phyloP scores from a whole-genome alignment of 2,113 vertebrate species.

The Hippocampus abdominalis region DNA sequence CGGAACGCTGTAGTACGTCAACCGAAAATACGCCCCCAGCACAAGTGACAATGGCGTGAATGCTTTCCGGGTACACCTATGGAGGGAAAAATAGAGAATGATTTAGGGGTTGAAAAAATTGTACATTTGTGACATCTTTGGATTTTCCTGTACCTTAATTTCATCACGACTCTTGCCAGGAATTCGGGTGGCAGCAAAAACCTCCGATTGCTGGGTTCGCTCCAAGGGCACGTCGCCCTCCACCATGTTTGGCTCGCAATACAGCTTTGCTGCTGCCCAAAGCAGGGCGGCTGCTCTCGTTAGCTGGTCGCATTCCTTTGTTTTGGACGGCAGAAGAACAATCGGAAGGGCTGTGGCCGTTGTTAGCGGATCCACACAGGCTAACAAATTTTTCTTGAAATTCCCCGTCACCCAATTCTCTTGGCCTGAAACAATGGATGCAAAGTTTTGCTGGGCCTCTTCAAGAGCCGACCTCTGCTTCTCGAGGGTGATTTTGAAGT shows the following conservation, averaged over 20 bases:
- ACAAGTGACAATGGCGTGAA: constrained; percentile 70
- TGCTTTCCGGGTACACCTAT: constrained; percentile 72
- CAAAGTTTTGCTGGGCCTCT: constrained; percentile 50
- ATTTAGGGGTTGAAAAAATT: not conserved
- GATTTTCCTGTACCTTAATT: constrained; percentile 61
- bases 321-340: constrained; percentile 60
- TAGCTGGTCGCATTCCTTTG: constrained; percentile 49
- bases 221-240: constrained; percentile 67
- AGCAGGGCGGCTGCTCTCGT: constrained; percentile 67
- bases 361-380: constrained; percentile 65
- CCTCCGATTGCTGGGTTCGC: constrained; percentile 71
- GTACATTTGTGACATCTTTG: not conserved
- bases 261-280: constrained; percentile 71
- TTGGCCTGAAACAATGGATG: constrained; percentile 22
- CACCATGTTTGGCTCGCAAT: constrained; percentile 66
- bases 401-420: constrained; percentile 77
- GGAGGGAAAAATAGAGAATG: constrained; percentile 3
- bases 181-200: constrained; percentile 70
- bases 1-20: constrained; percentile 59
- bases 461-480: constrained; percentile 61
- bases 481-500: constrained; percentile 58
- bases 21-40: constrained; percentile 67
- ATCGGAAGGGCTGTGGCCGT: constrained; percentile 72
- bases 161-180: constrained; percentile 67
- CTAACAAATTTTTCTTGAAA: constrained; percentile 70